A percentile compares a stretch with the other conserved stretches of the same genome.
These are phyloP conservation scores for Aphidius gifuensis DNA, from an alignment of 1,140 invertebrate genomes.

Conservation along the genomic window DNA sequence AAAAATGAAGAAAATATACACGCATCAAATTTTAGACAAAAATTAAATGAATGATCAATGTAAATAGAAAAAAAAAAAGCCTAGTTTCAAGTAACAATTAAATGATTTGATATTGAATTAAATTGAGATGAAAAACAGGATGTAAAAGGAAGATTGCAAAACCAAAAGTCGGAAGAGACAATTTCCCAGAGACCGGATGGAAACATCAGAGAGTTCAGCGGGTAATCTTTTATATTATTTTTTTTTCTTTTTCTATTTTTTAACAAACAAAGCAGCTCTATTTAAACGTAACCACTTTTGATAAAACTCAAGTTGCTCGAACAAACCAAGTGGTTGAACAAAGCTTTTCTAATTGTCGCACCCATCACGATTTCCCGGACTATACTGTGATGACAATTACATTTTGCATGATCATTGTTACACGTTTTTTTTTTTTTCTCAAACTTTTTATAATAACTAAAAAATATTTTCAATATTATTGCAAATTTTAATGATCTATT, in stretches of 20 bases:
- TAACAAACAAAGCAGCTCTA: background rate
- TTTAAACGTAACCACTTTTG: constrained; percentile 16
- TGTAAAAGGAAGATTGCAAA: background rate
- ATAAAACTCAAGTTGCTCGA: constrained; percentile 38
- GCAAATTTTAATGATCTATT: too few species aligned
- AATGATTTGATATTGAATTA: too few species aligned
- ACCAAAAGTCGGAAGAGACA: constrained; percentile 29
- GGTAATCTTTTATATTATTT: constrained; percentile 34
- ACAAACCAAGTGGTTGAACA: constrained; percentile 41
- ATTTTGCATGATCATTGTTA: constrained; percentile 25
- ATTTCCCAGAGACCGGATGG: constrained; percentile 39
- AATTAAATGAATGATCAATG: too few species aligned
- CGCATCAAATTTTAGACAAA: too few species aligned
- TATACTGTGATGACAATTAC: constrained; percentile 46
- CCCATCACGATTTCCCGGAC: constrained; percentile 35
- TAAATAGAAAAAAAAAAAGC: too few species aligned
- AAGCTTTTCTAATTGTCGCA: constrained; percentile 44
- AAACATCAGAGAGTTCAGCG: constrained; percentile 44
- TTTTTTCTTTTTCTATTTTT: constrained; percentile 5
- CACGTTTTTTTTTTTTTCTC: too few species aligned
- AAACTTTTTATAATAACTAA: too few species aligned
- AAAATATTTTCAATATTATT: too few species aligned
- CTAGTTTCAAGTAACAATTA: too few species aligned
- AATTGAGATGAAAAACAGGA: too few species aligned
- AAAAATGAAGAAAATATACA: too few species aligned